Conservation (phyloP, 2,113 vertebrate genomes). For the Illadopsis cleaveri region DNA sequence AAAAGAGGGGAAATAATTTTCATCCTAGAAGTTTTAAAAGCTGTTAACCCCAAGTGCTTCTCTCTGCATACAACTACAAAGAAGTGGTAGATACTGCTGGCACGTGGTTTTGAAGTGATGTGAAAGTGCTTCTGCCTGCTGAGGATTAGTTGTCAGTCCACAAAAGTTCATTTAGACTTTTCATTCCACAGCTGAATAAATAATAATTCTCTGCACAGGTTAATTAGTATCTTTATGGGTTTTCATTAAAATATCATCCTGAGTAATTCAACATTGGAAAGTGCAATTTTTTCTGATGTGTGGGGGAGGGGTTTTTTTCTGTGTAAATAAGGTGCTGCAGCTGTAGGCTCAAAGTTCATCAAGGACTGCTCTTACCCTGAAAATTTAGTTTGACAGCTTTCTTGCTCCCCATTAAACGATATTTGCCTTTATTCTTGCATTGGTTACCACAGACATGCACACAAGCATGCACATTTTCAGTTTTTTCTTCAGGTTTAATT, state of each 20-base stretch:
- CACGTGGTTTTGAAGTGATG: not conserved
- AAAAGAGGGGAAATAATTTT: not conserved
- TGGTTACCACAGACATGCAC: not conserved
- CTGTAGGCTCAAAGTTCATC: not conserved
- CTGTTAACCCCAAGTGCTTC: not conserved
- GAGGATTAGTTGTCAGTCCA: not conserved
- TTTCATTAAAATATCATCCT: not conserved
- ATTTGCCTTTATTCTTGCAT: not conserved
- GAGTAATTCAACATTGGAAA: not conserved
- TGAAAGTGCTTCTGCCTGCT: not conserved
- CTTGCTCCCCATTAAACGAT: not conserved
- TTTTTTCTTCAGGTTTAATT: not conserved
- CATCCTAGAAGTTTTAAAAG: not conserved
- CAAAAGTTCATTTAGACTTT: not conserved
- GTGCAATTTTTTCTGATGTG: not conserved
- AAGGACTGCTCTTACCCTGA: not conserved
- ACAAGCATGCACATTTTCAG: accelerated
- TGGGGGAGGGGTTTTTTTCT: not conserved
- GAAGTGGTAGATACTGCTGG: not conserved
- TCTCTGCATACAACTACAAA: not conserved
- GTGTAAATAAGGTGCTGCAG: not conserved
- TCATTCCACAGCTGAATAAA: not conserved
- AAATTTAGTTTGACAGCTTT: not conserved
- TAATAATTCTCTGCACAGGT: not conserved
- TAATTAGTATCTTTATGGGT: not conserved